A percentile compares a stretch with the other conserved stretches of the same genome.
Evolutionary conservation across 2,113 vertebrate genomes (phyloP).

Genomic region (Perca schrenkii): DNA sequence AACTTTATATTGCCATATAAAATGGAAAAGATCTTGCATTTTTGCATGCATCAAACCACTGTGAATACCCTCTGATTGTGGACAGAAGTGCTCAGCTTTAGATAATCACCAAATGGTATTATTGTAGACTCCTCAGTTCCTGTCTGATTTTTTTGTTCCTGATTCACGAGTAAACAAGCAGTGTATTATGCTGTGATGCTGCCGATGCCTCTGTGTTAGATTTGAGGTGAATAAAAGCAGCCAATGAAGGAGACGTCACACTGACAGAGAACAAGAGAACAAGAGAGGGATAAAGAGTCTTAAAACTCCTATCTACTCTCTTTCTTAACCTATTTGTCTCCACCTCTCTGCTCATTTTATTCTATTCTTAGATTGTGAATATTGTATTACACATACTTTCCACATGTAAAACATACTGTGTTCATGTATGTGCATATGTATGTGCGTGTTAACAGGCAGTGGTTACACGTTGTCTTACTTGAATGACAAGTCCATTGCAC

Average conservation of each 20-base stretch:
- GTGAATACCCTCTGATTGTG: slow-evolving; percentile 11
- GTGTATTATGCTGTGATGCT: slow-evolving; percentile 15
- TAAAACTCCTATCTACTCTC: not conserved
- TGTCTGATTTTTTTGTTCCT: slow-evolving; percentile 7
- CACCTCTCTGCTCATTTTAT: not conserved
- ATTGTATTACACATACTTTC: not conserved
- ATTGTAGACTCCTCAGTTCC: slow-evolving; percentile 6
- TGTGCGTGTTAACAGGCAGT: slow-evolving; percentile 3
- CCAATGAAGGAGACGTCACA: slow-evolving; percentile 2
- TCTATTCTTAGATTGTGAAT: not conserved
- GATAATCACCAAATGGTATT: slow-evolving; percentile 22
- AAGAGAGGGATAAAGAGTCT: not conserved
- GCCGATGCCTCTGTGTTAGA: not conserved
- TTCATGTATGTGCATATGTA: not conserved
- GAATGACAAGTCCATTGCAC: slow-evolving; percentile 23
- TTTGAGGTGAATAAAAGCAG: slow-evolving; percentile 26
- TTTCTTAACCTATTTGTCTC: not conserved
- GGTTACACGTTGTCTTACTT: slow-evolving; percentile 20
- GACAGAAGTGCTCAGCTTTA: slow-evolving; percentile 2
- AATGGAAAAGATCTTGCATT: not conserved
- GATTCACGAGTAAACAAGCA: slow-evolving; percentile 33
- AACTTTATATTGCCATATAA: not conserved
- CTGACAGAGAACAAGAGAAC: not conserved
- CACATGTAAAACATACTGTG: not conserved
- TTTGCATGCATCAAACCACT: not conserved